Evolutionary conservation across 1,140 invertebrate species (phyloP), one percentile per base, ranked within the genome.

Genomic region (Heliothis subflexa): DNA sequence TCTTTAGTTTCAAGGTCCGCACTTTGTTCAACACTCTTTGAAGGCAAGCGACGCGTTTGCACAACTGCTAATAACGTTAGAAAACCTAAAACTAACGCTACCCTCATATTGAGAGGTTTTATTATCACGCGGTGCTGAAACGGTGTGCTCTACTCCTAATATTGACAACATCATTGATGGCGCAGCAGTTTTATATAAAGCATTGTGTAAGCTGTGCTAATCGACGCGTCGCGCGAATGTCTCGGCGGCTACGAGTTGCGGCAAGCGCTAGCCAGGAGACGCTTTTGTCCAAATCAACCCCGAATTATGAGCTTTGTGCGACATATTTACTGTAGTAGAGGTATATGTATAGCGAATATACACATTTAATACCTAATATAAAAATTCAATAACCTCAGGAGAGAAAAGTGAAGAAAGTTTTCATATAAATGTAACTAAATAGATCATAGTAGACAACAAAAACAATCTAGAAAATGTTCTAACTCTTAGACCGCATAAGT

Each of bases 161-260:
- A 94, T 92, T 93, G 89, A 81, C 89, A 81, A 87, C 81, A 86
- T 85, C 83, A 85, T 81, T 90, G 88, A 91, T 89, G 83, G 85
- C 83, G 89, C 89, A 88, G 89, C 89, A 92, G 89, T 91, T 94
- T 94, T 94, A 94, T 93, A 94, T 92, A 91, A 90, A 87, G 70
- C 84, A 85, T 94, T 94, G 90, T 91, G 93, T 89, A 94, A 94
- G 85, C 80, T 81, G 78, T 86, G 84, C 70, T 84, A 89, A 89
- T 74, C 85, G 86, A 85, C 86, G 87, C 88, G 86, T 89, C 90
- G 86, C 83, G 83, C 57, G 73, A 61, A 16, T 83, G 84, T 86
- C 88, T 74, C 84, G 79, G 84, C 84, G 85, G 78, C 73, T 78
- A 64, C 82, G 85, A 83, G 80, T 89, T 91, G 88, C 85, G 70